phyloP scores from a whole-genome alignment of 2,797 vertebrate species.

The Lacerta bilineata region DNA sequence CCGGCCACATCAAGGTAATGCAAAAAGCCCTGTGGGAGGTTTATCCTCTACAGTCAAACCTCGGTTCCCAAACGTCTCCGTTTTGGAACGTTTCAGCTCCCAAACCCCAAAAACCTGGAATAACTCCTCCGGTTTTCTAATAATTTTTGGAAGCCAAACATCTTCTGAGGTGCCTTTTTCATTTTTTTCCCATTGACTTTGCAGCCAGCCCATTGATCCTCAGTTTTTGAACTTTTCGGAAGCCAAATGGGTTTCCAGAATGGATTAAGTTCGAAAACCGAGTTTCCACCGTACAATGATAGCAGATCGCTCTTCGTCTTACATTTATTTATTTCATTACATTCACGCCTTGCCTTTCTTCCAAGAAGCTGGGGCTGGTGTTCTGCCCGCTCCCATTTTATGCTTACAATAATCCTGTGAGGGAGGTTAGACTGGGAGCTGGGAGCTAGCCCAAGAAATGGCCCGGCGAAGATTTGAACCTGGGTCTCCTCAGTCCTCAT shows the following conservation, averaged over 20 bases:
- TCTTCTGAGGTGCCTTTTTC: too few relatives aligned
- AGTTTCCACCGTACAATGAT: neutral
- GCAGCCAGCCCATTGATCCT: too few relatives aligned
- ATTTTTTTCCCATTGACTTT: too few relatives aligned
- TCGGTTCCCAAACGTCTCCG: too few relatives aligned
- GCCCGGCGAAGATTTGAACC: neutral
- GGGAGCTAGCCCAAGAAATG: neutral
- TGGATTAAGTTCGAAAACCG: too few relatives aligned
- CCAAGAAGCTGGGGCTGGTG: neutral
- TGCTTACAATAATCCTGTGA: neutral
- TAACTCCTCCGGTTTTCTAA: too few relatives aligned
- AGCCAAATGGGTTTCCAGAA: too few relatives aligned
- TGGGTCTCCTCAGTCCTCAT: neutral
- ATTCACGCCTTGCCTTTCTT: neutral
- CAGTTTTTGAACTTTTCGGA: too few relatives aligned
- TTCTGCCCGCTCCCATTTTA: too few relatives aligned
- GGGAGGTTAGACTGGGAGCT: neutral
- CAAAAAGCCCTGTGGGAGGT: neutral
- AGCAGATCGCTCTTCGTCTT: neutral
- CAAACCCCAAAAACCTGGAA: fast-evolving
- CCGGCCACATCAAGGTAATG: neutral
- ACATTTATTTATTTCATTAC: neutral
- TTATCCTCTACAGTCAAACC: neutral
- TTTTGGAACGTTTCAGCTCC: too few relatives aligned
- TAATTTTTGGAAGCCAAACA: too few relatives aligned